These are phyloP conservation scores for Erebia epiphron DNA, from an alignment of 2,888 invertebrate species.

Conservation along the genomic window DNA sequence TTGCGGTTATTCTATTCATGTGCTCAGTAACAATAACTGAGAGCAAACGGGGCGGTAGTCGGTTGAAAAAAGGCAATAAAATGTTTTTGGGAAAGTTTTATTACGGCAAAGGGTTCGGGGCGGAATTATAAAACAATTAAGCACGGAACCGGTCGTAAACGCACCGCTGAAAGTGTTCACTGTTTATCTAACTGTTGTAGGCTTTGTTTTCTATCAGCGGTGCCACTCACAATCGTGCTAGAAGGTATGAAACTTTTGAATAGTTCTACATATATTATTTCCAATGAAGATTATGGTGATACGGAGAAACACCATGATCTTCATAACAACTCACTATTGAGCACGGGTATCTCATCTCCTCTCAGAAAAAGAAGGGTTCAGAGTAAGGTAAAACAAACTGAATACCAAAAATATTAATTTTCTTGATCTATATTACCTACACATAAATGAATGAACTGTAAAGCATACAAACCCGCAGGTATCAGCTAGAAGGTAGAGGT, in stretches of 20 bases:
- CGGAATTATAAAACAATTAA: conserved; percentile 68
- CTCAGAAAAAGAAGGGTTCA: no score
- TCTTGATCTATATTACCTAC: no score
- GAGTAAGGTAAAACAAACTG: no score
- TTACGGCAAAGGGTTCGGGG: conserved; percentile 66
- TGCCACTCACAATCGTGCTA: background rate
- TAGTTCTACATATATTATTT: no score
- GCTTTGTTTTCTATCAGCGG: background rate
- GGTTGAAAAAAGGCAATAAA: conserved; percentile 58
- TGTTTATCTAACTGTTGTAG: conserved; percentile 57
- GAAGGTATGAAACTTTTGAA: background rate
- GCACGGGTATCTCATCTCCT: no score
- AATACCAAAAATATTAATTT: no score
- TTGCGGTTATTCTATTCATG: conserved; percentile 31
- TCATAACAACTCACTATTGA: no score
- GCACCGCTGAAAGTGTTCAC: conserved; percentile 52
- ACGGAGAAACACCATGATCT: no score
- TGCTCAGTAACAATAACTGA: conserved; percentile 30
- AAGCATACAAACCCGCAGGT: no score
- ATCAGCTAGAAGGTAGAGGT: no score
- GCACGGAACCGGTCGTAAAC: conserved; percentile 49
- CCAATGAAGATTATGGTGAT: no score
- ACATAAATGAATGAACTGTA: no score
- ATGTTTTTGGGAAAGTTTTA: conserved; percentile 76
- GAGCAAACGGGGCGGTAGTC: conserved; percentile 47